Conservation (phyloP, 2,797 vertebrate genomes). For the Cygnus olor region DNA sequence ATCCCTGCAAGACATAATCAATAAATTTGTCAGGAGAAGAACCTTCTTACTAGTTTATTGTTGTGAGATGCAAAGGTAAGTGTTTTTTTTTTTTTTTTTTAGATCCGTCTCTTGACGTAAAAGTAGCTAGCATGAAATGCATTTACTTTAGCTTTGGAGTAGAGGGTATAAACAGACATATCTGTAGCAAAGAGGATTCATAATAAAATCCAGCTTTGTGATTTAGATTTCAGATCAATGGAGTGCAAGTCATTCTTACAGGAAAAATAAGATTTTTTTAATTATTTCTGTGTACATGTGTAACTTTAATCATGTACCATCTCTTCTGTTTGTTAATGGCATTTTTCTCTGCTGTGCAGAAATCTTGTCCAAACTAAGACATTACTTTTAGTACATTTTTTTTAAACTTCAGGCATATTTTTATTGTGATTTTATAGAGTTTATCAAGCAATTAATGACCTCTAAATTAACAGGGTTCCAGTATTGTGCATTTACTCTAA, state of each 20-base stretch:
- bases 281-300: background rate
- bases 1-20: background rate
- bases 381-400: constrained; percentile 26
- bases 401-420: constrained; percentile 41
- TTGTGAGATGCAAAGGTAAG: background rate
- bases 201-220: background rate
- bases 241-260: background rate
- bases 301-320: background rate
- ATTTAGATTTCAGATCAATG: background rate
- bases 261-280: background rate
- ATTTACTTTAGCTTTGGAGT: background rate
- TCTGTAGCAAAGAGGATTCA: background rate
- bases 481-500: constrained; percentile 49
- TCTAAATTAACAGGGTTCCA: constrained; percentile 48
- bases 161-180: background rate
- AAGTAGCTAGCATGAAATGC: background rate
- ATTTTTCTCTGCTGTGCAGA: constrained; percentile 1
- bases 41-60: background rate
- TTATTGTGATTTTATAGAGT: constrained; percentile 69
- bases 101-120: background rate
- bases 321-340: background rate
- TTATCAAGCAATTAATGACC: constrained; percentile 74
- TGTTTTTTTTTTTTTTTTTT: background rate
- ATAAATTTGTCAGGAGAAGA: background rate
- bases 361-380: constrained; percentile 35